Percentiles rank a stretch among this genome's conserved stretches.
phyloP scores from a whole-genome alignment of 2,888 invertebrate species.

The Ochropacha duplaris region DNA sequence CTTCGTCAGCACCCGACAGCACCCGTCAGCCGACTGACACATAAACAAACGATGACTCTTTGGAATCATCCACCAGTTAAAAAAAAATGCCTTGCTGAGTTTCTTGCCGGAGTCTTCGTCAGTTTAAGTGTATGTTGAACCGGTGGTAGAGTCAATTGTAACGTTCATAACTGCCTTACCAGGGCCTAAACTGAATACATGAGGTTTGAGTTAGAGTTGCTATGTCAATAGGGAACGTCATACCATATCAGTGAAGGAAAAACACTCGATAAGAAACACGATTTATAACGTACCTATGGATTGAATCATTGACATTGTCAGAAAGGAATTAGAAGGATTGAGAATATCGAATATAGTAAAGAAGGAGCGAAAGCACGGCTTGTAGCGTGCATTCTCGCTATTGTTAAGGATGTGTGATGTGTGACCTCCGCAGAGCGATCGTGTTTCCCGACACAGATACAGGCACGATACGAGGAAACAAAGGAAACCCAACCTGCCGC shows the following conservation, averaged over 20 bases:
- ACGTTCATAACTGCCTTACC: too few species aligned
- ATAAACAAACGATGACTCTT: background rate
- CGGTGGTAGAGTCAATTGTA: too few species aligned
- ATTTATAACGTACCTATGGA: too few species aligned
- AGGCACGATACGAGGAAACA: conserved; percentile 29
- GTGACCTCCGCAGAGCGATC: conserved; percentile 30
- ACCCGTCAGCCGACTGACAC: background rate
- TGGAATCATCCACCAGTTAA: background rate
- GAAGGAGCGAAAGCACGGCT: background rate
- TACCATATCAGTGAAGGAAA: too few species aligned
- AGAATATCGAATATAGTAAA: background rate
- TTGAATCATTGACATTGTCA: background rate
- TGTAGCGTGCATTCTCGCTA: background rate
- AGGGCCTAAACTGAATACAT: too few species aligned
- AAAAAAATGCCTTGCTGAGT: background rate
- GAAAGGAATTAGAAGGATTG: background rate
- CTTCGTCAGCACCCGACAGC: too few species aligned
- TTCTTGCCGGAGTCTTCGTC: too few species aligned
- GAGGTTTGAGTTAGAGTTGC: too few species aligned
- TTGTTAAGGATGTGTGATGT: conserved; percentile 16
- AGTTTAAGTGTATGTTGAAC: too few species aligned
- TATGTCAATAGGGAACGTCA: too few species aligned
- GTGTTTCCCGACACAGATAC: conserved; percentile 23
- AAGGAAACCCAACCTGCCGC: conserved; percentile 28
- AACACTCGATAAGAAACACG: too few species aligned